Evolutionary conservation across 1,140 invertebrate species (phyloP).

Genomic region (Steinernema khuongi): DNA sequence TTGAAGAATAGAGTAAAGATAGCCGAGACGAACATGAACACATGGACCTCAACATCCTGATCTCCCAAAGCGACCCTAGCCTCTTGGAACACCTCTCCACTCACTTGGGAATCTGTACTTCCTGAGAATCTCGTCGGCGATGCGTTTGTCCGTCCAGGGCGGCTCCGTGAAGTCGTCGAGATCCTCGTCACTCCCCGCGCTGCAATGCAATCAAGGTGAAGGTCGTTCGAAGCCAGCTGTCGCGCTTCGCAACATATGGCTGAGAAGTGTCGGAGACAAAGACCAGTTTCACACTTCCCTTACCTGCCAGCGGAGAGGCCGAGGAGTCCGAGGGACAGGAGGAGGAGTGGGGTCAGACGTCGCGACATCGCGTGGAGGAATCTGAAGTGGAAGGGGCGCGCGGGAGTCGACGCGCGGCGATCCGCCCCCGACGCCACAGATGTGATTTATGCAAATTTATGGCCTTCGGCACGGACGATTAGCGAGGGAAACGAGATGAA

Average conservation of each 20-base stretch:
- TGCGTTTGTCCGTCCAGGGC: conserved; percentile 5
- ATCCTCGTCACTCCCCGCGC: not conserved
- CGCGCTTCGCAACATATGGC: not conserved
- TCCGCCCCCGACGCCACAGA: conserved; percentile 8
- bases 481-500: not conserved
- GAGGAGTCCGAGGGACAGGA: not conserved
- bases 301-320: no score
- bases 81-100: no score
- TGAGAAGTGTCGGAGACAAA: not conserved
- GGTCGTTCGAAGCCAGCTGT: conserved; percentile 1
- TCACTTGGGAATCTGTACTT: conserved; percentile 11
- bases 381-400: not conserved
- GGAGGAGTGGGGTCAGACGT: not conserved
- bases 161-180: not conserved
- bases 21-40: no score
- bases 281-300: no score
- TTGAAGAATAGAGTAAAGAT: no score
- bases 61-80: no score
- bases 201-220: not conserved
- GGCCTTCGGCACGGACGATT: not conserved
- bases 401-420: not conserved
- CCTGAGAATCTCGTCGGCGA: not conserved
- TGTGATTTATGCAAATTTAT: conserved; percentile 17
- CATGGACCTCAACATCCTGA: not conserved
- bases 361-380: not conserved